These are phyloP conservation scores for Lepidocolaptes lacrymiger DNA, from an alignment of 2,797 vertebrate genomes.

Conservation along the genomic window DNA sequence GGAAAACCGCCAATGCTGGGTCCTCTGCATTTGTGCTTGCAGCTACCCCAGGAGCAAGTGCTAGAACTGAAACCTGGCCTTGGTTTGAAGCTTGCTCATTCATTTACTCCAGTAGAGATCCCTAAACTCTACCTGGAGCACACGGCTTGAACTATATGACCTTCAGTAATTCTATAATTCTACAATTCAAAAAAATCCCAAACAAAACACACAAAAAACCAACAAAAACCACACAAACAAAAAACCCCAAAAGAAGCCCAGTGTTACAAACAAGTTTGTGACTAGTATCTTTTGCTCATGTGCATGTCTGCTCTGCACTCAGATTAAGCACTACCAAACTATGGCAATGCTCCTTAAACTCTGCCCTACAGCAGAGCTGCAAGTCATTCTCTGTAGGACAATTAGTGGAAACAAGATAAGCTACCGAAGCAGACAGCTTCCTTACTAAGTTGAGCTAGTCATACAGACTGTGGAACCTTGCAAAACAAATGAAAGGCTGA, in stretches of 20 bases:
- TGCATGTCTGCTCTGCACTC: not conserved
- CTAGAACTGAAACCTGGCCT: not conserved
- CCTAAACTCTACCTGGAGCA: not conserved
- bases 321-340: not conserved
- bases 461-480: not conserved
- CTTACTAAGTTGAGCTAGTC: not conserved
- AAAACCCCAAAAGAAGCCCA: not conserved
- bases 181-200: not conserved
- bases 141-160: not conserved
- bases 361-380: conserved; percentile 25
- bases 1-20: not conserved
- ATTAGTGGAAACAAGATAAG: conserved; percentile 70
- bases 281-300: not conserved
- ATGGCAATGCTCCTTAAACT: conserved; percentile 33
- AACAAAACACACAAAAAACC: too few relatives aligned
- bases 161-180: not conserved
- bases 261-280: not conserved
- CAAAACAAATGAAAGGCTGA: not conserved
- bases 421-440: conserved; percentile 10
- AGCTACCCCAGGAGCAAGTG: not conserved
- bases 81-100: not conserved
- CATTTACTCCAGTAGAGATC: not conserved
- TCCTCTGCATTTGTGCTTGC: not conserved
- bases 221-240: too few relatives aligned
- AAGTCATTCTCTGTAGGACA: conserved; percentile 60